A percentile compares a stretch with the other conserved stretches of the same genome.
Evolutionary conservation across 2,888 invertebrate genomes (phyloP).

Genomic region (Diplazon laetatorius): DNA sequence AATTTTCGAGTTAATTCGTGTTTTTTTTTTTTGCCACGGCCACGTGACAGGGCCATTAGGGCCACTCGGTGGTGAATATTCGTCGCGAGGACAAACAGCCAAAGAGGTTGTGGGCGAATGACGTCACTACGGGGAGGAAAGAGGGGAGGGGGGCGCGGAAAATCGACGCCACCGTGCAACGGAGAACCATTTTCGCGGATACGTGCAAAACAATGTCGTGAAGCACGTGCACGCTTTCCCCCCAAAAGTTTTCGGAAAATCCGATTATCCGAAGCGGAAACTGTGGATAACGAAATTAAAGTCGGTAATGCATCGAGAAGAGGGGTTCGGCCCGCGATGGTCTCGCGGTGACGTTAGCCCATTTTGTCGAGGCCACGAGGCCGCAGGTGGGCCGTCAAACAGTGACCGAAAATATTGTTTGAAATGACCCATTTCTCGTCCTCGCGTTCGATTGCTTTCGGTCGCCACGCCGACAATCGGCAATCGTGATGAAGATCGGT

Average conservation of each 20-base stretch:
- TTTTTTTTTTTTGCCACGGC: no score
- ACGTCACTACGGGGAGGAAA: not conserved
- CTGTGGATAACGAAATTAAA: slow-evolving; percentile 78
- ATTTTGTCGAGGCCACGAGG: slow-evolving; percentile 59
- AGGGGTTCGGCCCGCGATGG: slow-evolving; percentile 47
- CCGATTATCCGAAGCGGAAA: slow-evolving; percentile 76
- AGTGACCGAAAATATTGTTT: no score
- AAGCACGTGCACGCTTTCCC: slow-evolving; percentile 68
- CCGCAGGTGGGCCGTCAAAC: slow-evolving; percentile 22
- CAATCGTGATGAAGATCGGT: no score
- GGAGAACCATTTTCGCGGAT: no score
- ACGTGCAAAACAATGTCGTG: no score
- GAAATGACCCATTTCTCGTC: no score
- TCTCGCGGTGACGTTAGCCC: slow-evolving; percentile 67
- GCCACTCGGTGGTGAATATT: slow-evolving; percentile 52
- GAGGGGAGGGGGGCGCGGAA: slow-evolving; percentile 22
- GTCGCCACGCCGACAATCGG: no score
- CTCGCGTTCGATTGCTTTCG: no score
- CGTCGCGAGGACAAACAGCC: slow-evolving; percentile 14
- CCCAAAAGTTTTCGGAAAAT: slow-evolving; percentile 77
- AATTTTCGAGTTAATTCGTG: no score
- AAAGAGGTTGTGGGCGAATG: slow-evolving; percentile 11
- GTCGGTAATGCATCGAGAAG: slow-evolving; percentile 78
- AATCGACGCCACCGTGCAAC: no score
- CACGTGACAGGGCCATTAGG: slow-evolving; percentile 45